Base-by-base conservation (phyloP, 2,113 vertebrate genomes). In the Pipra filicauda region DNA sequence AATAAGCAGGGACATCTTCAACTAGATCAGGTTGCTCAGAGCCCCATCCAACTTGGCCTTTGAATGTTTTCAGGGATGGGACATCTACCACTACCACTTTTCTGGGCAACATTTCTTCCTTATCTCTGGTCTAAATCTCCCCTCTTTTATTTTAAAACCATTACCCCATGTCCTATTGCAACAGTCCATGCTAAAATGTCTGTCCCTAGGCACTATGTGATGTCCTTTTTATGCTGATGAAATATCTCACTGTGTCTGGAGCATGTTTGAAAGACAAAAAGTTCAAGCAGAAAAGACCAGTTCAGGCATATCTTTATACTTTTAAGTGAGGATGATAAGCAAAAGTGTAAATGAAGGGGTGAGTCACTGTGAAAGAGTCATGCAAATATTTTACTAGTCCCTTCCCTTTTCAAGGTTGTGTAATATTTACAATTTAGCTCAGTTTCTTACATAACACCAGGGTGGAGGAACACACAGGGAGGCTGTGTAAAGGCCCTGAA, bases 391-490 rank as follows among this genome's bases (percentile, higher is more conserved):
- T 91, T 91, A 89, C 74, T 78, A 85, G 74, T 91, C 81, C 66
- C 52, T 93, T 95, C 70, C 35, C 81, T 88, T 89, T 82, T 64
- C 0, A 1, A 82, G 24, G 24, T 79, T 96, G 67, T 85, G 93
- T 82, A 90, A 93, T 95, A 94, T 88, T 95, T 91, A 70, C 79
- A 82, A 66, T 94, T 95, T 72, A 95, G 78, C 52, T 94, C 74
- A 69, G 30, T 75, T 67, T 88, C 66, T 97, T 94, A 96, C 74
- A 49, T 94, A 95, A 94, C 3, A 2, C 35, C 1, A 17, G 88
- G 74, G 74, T 91, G 93, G 92, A 91, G 78, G 61, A 85, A 65
- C 72, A 72, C 49, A 48, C 65, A 65, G 44, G 39, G 62, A 84
- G 57, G 28, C 43, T 74, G 59, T 58, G 46, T 62, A 35, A 91